Evolutionary conservation across 2,113 vertebrate genomes (phyloP), one percentile per base, ranked within the genome.

Genomic region (Toxotes jaculatrix): DNA sequence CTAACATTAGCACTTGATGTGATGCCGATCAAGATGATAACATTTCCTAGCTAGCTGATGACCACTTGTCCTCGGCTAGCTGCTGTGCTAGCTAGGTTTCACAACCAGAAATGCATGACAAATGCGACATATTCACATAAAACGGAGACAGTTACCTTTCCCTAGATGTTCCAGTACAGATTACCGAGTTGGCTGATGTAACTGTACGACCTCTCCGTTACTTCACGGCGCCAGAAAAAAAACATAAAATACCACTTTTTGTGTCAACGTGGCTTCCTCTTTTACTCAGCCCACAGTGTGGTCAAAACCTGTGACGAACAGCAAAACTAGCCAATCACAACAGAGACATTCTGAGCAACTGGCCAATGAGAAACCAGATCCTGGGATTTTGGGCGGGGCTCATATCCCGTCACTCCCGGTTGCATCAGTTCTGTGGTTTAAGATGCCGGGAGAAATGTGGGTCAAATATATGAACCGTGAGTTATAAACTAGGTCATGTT

Each of bases 221-320:
- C 61, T 42, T 51, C 11, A 38, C 36, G 2, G 49, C 2, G 57
- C 9, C 8, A 9, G 23, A 32, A 23, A 55, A 40, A 23, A 51
- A 31, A 43, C 5, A 16, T 8, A 61, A 80, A 79, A 32, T 6
- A 23, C 9, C 0, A 57, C 57, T 69, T 71, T 73, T 40, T 7
- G 72, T 90, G 92, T 92, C 89, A 94, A 94, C 94, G 92, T 94
- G 94, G 92, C 94, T 94, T 85, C 79, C 81, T n/a, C 56, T 74
- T n/a, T 62, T 13, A 36, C 49, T 56, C 47, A 49, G 19, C 45
- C 65, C 53, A 27, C 13, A 36, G 53, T 21, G 42, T 9, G 60
- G 66, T 4, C 5, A 14, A 5, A 9, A 1, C n/a, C n/a, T 7
- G 14, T 64, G 2, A 85, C 5, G 0, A 68, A 79, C 77, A 63